Evolutionary conservation across 2,797 vertebrate species (phyloP).

Genomic region (Dallia pectoralis): DNA sequence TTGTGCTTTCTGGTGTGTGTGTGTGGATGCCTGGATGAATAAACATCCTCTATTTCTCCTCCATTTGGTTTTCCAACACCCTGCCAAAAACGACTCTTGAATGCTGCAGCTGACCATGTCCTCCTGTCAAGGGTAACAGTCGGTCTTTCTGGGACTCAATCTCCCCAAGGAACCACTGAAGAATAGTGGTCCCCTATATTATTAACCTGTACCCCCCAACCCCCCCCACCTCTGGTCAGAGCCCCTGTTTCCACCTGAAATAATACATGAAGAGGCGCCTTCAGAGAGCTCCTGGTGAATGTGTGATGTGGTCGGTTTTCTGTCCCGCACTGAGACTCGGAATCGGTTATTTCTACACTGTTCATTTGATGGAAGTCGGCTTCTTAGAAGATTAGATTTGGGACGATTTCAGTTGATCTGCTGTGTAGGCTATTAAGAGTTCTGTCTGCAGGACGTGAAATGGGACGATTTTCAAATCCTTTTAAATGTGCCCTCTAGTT

Average conservation of each 20-base stretch:
- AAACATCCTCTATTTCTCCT: too few species aligned
- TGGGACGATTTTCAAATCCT: not conserved
- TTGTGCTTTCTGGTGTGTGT: too few species aligned
- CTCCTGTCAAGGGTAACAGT: conserved; percentile 2
- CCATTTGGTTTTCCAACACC: not conserved
- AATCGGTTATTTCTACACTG: conserved; percentile 43
- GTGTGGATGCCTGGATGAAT: too few species aligned
- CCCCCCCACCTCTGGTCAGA: conserved; percentile 33
- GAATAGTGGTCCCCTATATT: conserved; percentile 36
- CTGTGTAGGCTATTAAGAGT: not conserved
- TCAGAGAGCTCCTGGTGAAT: conserved; percentile 51
- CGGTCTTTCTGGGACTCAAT: too few species aligned
- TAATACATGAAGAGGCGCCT: conserved; percentile 56
- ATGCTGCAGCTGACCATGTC: not conserved
- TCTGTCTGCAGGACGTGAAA: not conserved
- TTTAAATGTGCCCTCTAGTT: conserved; percentile 48
- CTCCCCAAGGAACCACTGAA: not conserved
- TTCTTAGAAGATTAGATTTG: not conserved
- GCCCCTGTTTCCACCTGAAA: conserved; percentile 56
- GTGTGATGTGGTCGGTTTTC: conserved; percentile 51
- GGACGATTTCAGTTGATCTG: not conserved
- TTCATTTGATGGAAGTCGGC: not conserved
- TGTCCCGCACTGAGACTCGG: conserved; percentile 1
- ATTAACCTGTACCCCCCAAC: conserved; percentile 50
- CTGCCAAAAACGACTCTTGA: not conserved